Conservation (phyloP, 1,140 invertebrate genomes). For the Anastrepha ludens region DNA sequence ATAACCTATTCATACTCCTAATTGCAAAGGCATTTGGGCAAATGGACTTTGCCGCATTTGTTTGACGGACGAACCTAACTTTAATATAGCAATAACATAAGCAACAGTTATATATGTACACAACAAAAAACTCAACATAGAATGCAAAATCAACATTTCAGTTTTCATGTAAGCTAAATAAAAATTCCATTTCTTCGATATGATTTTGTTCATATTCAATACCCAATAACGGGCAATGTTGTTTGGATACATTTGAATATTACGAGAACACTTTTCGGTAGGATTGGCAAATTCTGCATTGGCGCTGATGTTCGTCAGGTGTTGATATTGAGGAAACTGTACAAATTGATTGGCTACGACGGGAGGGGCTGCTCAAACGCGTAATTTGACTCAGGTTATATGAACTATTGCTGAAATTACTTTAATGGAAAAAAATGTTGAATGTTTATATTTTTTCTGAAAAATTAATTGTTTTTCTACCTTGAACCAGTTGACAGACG, state of each 20-base stretch:
- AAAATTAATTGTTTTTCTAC: background rate
- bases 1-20: conserved; percentile 68
- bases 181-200: background rate
- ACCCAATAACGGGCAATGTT: too few relatives aligned
- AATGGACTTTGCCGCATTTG: conserved; percentile 63
- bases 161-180: background rate
- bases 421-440: background rate
- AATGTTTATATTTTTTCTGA: background rate
- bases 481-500: conserved; percentile 16
- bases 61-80: conserved; percentile 33
- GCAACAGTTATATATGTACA: too few relatives aligned
- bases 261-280: conserved; percentile 61
- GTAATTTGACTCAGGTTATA: conserved; percentile 58
- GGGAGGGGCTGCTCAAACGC: conserved; percentile 55
- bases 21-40: conserved; percentile 67
- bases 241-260: background rate
- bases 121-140: background rate
- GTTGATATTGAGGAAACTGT: background rate
- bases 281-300: conserved; percentile 64
- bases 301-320: conserved; percentile 61
- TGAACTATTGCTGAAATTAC: conserved; percentile 59
- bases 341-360: conserved; percentile 57
- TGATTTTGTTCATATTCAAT: background rate
- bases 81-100: conserved; percentile 5
- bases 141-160: background rate